phyloP scores from a whole-genome alignment of 37 sponge, comb jelly and placozoan species.

The Amphimedon queenslandica region DNA sequence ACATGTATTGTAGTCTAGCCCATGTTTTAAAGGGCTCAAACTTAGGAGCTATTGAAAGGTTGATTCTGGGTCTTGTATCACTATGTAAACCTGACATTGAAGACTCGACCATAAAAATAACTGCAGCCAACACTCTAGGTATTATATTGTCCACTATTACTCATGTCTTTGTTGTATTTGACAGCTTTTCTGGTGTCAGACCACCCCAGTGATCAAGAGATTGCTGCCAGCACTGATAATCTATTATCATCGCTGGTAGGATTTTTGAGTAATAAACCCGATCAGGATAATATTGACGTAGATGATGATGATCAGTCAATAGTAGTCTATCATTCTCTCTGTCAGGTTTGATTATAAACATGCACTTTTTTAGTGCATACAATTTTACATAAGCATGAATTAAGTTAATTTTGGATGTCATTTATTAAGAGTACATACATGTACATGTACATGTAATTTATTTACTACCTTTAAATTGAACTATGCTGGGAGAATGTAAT shows the following conservation, averaged over 20 bases:
- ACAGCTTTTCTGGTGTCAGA: slow-evolving; percentile 24
- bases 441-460: too few relatives aligned
- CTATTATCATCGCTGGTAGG: slow-evolving; percentile 29
- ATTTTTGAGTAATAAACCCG: slow-evolving; percentile 9
- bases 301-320: slow-evolving; percentile 10
- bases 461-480: too few relatives aligned
- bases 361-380: too few relatives aligned
- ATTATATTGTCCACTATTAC: too few relatives aligned
- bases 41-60: not conserved
- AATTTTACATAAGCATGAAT: too few relatives aligned
- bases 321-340: not conserved
- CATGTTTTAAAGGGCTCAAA: not conserved
- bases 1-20: not conserved
- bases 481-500: too few relatives aligned
- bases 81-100: not conserved
- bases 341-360: slow-evolving; percentile 16
- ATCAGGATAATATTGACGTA: slow-evolving; percentile 28
- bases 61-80: not conserved
- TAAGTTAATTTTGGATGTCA: too few relatives aligned
- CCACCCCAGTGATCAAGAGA: slow-evolving; percentile 11
- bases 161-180: too few relatives aligned
- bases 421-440: too few relatives aligned
- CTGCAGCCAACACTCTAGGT: not conserved
- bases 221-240: slow-evolving; percentile 37
- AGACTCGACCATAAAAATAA: not conserved